Conservation (phyloP, 2,113 vertebrate genomes). For the Notiomystis cincta region DNA sequence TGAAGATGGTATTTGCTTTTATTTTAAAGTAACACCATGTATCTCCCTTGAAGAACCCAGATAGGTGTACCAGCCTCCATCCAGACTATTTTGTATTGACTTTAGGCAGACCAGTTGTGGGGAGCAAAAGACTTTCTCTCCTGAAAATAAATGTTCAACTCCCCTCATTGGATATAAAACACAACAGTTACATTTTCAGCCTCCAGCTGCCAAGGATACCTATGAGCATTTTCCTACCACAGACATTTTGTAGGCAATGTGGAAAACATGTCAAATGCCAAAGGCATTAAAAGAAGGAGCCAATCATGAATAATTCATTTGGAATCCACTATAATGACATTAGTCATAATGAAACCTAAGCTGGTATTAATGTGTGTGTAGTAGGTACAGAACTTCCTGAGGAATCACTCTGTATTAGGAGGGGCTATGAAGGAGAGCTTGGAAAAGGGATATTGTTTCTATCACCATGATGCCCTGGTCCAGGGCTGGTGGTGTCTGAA, state of each 20-base stretch:
- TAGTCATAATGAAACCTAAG: conserved; percentile 55
- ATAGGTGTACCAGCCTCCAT: not conserved
- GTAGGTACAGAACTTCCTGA: conserved; percentile 33
- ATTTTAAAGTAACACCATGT: not conserved
- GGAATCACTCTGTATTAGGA: not conserved
- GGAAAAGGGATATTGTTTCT: not conserved
- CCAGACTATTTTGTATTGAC: not conserved
- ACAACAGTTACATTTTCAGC: conserved; percentile 2
- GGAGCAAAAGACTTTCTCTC: not conserved
- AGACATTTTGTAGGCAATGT: conserved; percentile 38
- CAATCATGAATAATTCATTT: conserved; percentile 59
- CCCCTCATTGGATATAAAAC: not conserved
- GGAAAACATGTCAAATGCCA: conserved; percentile 56
- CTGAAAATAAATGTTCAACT: not conserved
- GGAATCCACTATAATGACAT: conserved; percentile 42
- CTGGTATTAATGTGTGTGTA: conserved; percentile 24
- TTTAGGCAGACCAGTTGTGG: not conserved
- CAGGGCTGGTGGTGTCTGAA: not conserved
- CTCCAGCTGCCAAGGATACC: conserved; percentile 28
- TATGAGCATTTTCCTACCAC: conserved; percentile 58
- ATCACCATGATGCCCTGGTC: not conserved
- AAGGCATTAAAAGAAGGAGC: conserved; percentile 46
- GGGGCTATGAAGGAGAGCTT: not conserved
- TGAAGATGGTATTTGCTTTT: not conserved
- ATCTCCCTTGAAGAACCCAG: not conserved